Base-by-base conservation (phyloP, 2,888 invertebrate genomes). In the Lepidocyrtoides sp. region DNA sequence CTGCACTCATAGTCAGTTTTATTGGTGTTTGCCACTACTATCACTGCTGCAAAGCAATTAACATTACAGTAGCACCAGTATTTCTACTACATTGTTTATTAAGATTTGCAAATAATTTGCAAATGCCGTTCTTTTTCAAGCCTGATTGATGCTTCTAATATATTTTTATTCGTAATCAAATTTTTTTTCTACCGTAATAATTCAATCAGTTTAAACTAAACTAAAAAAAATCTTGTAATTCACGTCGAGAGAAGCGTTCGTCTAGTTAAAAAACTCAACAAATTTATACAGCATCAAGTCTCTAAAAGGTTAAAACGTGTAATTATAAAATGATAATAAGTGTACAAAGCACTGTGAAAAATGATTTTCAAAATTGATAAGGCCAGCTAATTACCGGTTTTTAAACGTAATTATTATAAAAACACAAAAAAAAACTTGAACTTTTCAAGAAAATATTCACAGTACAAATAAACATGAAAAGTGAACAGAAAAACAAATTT, bases 341-440 rank as follows among this genome's bases (percentile, higher is more conserved):
- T 36, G 44, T 51, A 77, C 48, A 77, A 29, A 44, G 48, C 14
- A 66, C n/a, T 66, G 63, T 32, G 32, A 63, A 63, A 60, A 14
- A 32, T 51, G 77, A 77, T 77, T 77, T 12, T 29, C 48, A 77
- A 48, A 77, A 77, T 77, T 88, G 79, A 81, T 88, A 88, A 60
- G 69, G 23, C 51, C 79, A 54, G n/a, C 88, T 88, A 88, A 88
- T 81, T 88, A 88, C 88, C 51, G 79, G 88, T 88, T 88, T 77
- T 88, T 79, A 88, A 88, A 88, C 17, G 32, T 51, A 79, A 88
- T 87, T 87, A 88, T 88, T 63, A 88, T 44, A 57, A 36, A 36
- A 69, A 44, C 44, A 23, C 69, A 44, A 20, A 72, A 23, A 77
- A 66, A 69, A 79, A 79, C 88, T 81, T 81, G 66, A 48, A 44